Evolutionary conservation across 2,113 vertebrate genomes (phyloP).

Genomic region (Callipepla californica): DNA sequence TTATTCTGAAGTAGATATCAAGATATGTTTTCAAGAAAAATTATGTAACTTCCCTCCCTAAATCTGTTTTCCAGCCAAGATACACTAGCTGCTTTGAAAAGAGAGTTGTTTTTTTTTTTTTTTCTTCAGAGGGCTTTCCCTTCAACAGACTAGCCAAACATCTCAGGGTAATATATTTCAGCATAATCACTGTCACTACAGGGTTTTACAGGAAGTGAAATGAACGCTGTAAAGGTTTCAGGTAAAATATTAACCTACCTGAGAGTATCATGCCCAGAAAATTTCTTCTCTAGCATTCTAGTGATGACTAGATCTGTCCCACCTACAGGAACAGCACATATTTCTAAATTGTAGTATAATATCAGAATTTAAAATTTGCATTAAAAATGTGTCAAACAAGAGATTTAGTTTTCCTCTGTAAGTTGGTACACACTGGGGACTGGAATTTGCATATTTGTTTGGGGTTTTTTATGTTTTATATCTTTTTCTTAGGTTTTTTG

Average conservation of each 20-base stretch:
- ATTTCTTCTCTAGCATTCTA: conserved; percentile 45
- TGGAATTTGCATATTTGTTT: not conserved
- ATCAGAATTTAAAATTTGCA: not conserved
- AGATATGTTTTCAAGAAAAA: conserved; percentile 25
- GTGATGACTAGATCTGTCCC: not conserved
- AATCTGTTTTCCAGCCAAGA: not conserved
- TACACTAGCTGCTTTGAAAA: not conserved
- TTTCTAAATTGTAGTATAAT: not conserved
- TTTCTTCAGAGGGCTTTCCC: not conserved
- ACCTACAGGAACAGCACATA: not conserved
- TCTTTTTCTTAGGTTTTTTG: not conserved
- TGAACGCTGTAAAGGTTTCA: not conserved
- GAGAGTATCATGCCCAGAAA: conserved; percentile 44
- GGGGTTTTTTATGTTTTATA: not conserved
- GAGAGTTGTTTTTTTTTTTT: not conserved
- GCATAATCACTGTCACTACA: not conserved
- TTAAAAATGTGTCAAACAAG: conserved; percentile 1
- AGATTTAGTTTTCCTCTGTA: not conserved
- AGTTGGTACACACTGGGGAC: not conserved
- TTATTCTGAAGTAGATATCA: not conserved
- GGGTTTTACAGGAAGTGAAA: conserved; percentile 14
- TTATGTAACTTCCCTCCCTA: conserved; percentile 17
- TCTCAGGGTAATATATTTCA: conserved; percentile 29
- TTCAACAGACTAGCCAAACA: conserved; percentile 4
- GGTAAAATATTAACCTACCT: conserved; percentile 43